Evolutionary conservation across 2,797 vertebrate species (phyloP).

Genomic region (Cossypha caffra): DNA sequence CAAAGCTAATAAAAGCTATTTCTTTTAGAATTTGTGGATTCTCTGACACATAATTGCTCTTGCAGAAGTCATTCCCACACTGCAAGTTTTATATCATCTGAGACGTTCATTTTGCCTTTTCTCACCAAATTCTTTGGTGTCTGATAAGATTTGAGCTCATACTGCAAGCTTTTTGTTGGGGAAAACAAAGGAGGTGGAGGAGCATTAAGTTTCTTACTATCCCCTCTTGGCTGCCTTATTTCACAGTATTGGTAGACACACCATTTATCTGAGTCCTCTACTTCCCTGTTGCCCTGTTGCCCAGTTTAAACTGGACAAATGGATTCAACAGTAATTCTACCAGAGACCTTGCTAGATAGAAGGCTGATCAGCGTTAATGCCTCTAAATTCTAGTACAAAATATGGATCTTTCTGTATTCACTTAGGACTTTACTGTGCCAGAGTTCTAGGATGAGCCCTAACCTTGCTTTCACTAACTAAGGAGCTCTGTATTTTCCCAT

Average conservation of each 20-base stretch:
- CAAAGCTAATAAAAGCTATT: neutral
- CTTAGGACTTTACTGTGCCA: neutral
- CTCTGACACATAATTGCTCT: neutral
- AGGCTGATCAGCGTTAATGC: neutral
- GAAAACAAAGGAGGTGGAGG: neutral
- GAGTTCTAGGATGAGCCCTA: neutral
- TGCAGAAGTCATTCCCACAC: neutral
- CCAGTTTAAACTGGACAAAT: neutral
- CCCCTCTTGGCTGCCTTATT: neutral
- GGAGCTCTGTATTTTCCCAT: neutral
- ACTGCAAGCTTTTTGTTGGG: neutral
- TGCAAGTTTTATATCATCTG: neutral
- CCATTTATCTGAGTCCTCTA: neutral
- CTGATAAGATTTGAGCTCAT: neutral
- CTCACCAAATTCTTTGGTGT: neutral
- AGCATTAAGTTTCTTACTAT: neutral
- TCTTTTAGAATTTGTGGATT: neutral
- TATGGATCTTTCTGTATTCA: neutral
- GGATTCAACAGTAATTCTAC: neutral
- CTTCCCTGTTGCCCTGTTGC: neutral
- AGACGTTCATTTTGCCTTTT: neutral
- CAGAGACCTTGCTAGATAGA: neutral
- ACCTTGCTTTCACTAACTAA: neutral
- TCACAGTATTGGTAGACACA: neutral
- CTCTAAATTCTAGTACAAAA: neutral